phyloP scores from a whole-genome alignment of 2,113 vertebrate genomes.

The Coptodon rendalli region DNA sequence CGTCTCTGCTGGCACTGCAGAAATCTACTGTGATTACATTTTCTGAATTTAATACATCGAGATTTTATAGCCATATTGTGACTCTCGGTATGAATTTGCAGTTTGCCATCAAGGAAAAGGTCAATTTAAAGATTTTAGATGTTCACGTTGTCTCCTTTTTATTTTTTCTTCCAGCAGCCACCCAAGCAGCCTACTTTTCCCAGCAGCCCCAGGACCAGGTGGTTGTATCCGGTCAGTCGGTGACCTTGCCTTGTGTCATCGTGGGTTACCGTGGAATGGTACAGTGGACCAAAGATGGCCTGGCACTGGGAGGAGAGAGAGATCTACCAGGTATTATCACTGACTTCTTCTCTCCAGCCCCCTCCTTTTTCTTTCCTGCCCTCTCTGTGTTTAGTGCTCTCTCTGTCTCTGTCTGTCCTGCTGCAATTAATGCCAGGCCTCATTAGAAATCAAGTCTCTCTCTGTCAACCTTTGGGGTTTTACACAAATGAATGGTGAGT shows the following conservation, averaged over 20 bases:
- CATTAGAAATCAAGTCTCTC: slow-evolving; percentile 56
- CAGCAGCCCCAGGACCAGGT: slow-evolving; percentile 86
- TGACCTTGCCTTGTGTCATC: slow-evolving; percentile 82
- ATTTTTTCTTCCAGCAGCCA: slow-evolving; percentile 46
- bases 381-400: slow-evolving; percentile 21
- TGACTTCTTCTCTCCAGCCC: background rate
- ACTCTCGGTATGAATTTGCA: background rate
- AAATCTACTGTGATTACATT: background rate
- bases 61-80: background rate
- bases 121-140: background rate
- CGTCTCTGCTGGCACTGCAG: slow-evolving; percentile 21
- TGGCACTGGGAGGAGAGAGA: slow-evolving; percentile 85
- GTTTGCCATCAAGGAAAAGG: background rate
- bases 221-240: slow-evolving; percentile 78
- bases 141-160: background rate
- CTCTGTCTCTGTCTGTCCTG: slow-evolving; percentile 23
- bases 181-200: slow-evolving; percentile 80
- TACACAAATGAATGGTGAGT: slow-evolving; percentile 57
- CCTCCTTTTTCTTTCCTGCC: background rate
- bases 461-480: slow-evolving; percentile 50
- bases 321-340: slow-evolving; percentile 80
- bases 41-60: background rate
- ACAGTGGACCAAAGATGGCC: slow-evolving; percentile 91
- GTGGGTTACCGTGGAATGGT: slow-evolving; percentile 86
- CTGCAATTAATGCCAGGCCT: slow-evolving; percentile 57